Evolutionary conservation across 2,888 invertebrate genomes (phyloP).

Genomic region (Andrena haemorrhoa): DNA sequence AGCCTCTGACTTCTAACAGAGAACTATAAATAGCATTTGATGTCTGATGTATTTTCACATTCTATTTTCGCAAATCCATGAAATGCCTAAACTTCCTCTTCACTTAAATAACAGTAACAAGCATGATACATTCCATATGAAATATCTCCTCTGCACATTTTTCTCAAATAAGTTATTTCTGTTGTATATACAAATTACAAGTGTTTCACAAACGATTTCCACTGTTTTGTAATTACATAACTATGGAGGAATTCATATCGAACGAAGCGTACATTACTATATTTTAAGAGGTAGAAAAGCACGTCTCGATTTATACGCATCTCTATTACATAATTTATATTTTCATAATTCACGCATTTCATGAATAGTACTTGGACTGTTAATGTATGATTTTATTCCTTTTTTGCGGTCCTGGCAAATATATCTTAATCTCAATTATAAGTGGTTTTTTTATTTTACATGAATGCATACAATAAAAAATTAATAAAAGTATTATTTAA

Average conservation of each 20-base stretch:
- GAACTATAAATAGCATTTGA: constrained; percentile 82
- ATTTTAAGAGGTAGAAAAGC: background rate
- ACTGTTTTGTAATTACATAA: constrained; percentile 49
- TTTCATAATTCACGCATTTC: background rate
- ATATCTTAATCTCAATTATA: background rate
- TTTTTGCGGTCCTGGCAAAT: background rate
- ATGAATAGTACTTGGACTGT: background rate
- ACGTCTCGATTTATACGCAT: background rate
- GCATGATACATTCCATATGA: constrained; percentile 43
- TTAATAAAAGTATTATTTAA: constrained; percentile 6
- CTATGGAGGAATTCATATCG: constrained; percentile 26
- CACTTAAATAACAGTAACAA: constrained; percentile 65
- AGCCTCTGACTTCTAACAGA: constrained; percentile 81
- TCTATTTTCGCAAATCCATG: constrained; percentile 81
- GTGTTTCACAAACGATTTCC: constrained; percentile 22
- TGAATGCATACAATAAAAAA: background rate
- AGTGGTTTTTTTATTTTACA: constrained; percentile 1
- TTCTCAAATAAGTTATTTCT: constrained; percentile 3
- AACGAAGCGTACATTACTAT: no score
- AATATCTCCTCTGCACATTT: constrained; percentile 15
- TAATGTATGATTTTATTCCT: background rate
- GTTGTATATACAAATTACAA: background rate
- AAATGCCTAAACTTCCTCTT: constrained; percentile 72
- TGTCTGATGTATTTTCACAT: constrained; percentile 81
- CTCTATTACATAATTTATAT: constrained; percentile 1